A percentile compares a stretch with the other conserved stretches of the same genome.
These are phyloP conservation scores for Ammodytes marinus DNA, from an alignment of 2,113 vertebrate species.

Conservation along the genomic window DNA sequence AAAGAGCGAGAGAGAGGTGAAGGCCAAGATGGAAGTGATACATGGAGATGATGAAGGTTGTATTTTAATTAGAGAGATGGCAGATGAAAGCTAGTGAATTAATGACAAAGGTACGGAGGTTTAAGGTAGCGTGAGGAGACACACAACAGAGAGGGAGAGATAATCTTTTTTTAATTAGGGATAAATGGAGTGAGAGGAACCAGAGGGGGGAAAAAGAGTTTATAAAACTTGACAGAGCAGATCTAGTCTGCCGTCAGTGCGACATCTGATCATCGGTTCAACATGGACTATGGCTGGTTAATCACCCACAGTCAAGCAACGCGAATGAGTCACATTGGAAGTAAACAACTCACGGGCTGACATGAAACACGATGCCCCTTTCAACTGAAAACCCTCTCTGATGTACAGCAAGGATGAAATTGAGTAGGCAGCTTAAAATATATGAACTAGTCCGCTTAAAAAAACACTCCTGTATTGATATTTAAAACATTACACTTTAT, in stretches of 20 bases:
- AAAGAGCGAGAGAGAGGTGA: conserved; percentile 28
- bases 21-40: conserved; percentile 55
- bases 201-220: conserved; percentile 12
- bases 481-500: conserved; percentile 28
- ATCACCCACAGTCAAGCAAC: conserved; percentile 54
- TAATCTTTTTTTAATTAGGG: conserved; percentile 75
- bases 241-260: conserved; percentile 53
- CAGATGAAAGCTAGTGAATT: conserved; percentile 68
- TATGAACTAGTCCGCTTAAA: conserved; percentile 20
- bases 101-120: conserved; percentile 72
- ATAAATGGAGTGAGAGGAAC: conserved; percentile 60
- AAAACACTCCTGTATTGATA: conserved; percentile 16
- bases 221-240: conserved; percentile 59
- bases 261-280: conserved; percentile 52
- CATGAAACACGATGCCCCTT: conserved; percentile 25
- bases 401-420: conserved; percentile 24
- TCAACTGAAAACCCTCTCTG: conserved; percentile 28
- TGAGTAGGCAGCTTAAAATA: conserved; percentile 45
- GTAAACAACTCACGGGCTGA: conserved; percentile 50
- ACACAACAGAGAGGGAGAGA: conserved; percentile 66
- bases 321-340: conserved; percentile 56
- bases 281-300: conserved; percentile 39
- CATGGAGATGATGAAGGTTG: conserved; percentile 69
- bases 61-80: conserved; percentile 74
- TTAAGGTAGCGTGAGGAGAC: conserved; percentile 49